Evolutionary conservation across 1,140 invertebrate genomes (phyloP).

Genomic region (Rhysida immarginata): DNA sequence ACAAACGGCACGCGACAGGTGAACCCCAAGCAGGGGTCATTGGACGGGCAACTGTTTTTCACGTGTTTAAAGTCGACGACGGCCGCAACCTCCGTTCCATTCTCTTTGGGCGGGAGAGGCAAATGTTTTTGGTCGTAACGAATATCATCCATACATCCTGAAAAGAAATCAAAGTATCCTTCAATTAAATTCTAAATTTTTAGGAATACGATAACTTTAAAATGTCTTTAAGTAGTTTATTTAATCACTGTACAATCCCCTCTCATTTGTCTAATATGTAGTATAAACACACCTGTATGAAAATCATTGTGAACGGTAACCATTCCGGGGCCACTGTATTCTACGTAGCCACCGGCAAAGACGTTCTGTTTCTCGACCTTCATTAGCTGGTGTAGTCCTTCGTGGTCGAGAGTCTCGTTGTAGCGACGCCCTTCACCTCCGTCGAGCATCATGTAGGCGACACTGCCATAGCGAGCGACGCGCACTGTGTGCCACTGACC

Average conservation of each 20-base stretch:
- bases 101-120: slow-evolving; percentile 78
- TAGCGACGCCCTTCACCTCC: slow-evolving; percentile 86
- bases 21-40: slow-evolving; percentile 82
- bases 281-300: slow-evolving; percentile 69
- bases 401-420: slow-evolving; percentile 82
- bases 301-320: slow-evolving; percentile 92
- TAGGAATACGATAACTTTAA: too few relatives aligned
- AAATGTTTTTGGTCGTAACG: slow-evolving; percentile 81
- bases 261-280: too few relatives aligned
- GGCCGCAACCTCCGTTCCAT: slow-evolving; percentile 85
- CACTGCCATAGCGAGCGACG: slow-evolving; percentile 66
- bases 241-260: too few relatives aligned
- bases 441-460: slow-evolving; percentile 83
- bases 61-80: slow-evolving; percentile 81
- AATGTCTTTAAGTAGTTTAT: too few relatives aligned
- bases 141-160: slow-evolving; percentile 67
- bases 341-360: slow-evolving; percentile 85
- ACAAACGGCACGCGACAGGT: slow-evolving; percentile 84
- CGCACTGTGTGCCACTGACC: slow-evolving; percentile 93
- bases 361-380: slow-evolving; percentile 86
- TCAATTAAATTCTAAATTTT: too few relatives aligned
- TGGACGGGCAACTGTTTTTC: slow-evolving; percentile 76
- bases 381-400: slow-evolving; percentile 71
- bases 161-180: slow-evolving; percentile 2
- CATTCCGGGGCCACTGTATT: slow-evolving; percentile 55